Conservation (phyloP, 2,888 invertebrate genomes). For the Nomada hirtipes region DNA sequence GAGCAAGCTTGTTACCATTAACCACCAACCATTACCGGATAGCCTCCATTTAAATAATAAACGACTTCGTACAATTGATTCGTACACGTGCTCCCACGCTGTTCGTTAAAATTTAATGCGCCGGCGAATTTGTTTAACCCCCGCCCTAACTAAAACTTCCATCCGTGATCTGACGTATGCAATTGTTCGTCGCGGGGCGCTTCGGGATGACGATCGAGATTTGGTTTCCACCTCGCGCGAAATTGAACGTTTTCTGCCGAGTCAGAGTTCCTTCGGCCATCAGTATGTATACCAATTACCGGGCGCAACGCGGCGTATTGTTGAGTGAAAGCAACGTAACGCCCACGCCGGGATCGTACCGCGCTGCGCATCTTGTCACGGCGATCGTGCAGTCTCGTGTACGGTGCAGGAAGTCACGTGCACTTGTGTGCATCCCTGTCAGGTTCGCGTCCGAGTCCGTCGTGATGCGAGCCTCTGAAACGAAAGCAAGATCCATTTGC, state of each 20-base stretch:
- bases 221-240: not conserved
- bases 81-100: conserved; percentile 18
- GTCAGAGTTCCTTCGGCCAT: conserved; percentile 3
- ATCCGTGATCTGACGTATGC: not conserved
- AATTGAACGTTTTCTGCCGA: conserved; percentile 46
- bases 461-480: conserved; percentile 35
- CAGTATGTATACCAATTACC: conserved; percentile 52
- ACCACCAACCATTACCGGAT: conserved; percentile 12
- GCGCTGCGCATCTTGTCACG: conserved; percentile 49
- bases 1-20: conserved; percentile 41
- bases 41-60: conserved; percentile 37
- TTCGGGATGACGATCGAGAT: conserved; percentile 3
- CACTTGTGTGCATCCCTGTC: conserved; percentile 55
- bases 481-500: conserved; percentile 48
- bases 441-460: conserved; percentile 5
- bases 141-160: not conserved
- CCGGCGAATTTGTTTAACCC: conserved; percentile 17
- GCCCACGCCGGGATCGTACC: conserved; percentile 52
- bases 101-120: conserved; percentile 34
- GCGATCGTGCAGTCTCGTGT: conserved; percentile 49
- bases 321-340: conserved; percentile 66
- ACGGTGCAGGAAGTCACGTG: conserved; percentile 60
- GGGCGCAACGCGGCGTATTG: conserved; percentile 47
- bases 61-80: conserved; percentile 36
- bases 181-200: not conserved